Evolutionary conservation across 2,888 invertebrate genomes (phyloP), one percentile per base, ranked within the genome.

Genomic region (Gisinianus flammeolus): DNA sequence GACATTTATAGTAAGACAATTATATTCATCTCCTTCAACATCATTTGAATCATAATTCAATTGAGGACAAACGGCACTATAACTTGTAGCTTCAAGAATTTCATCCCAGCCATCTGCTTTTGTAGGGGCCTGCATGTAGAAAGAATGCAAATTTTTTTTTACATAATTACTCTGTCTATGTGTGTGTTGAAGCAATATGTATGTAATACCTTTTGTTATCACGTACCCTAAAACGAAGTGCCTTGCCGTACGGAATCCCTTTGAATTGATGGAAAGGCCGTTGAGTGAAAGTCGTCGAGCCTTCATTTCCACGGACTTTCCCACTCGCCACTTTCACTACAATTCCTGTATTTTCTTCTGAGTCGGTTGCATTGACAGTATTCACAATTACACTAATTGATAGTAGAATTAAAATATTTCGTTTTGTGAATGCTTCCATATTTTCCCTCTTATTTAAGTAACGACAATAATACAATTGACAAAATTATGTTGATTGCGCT

Each of bases 1-100:
- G 5, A 83, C 78, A 67, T 83, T 81, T 0, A 77, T 69, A 66
- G 78, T 79, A 12, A 83, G 62, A 44, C 83, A 83, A 35, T 22
- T 22, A 56, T 83, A 77, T 69, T 83, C 83, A 8, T 80, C 62
- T 19, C 81, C 83, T 2, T 76, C 24, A 2, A 71, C 67, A 8
- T 80, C 79, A 24, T 44, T 62, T 0, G 79, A 24, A n/a, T 64
- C 64, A 16, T 58, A 56, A 64, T 64, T 64, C 16, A 64, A 6
- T 52, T 74, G 74, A 24, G 52, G 64, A 28, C 74, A 74, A n/a
- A 30, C 24, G 22, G 74, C 19, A 24, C 44, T 35, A 35, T 64
- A 74, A 4, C 3, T n/a, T 22, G 44, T 64, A 16, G 30, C 74
- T 8, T 74, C 74, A 58, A 26, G 28, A 16, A 74, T 44, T 26